Evolutionary conservation across 2,113 vertebrate species (phyloP).

Genomic region (Chlorodrepanis virens): DNA sequence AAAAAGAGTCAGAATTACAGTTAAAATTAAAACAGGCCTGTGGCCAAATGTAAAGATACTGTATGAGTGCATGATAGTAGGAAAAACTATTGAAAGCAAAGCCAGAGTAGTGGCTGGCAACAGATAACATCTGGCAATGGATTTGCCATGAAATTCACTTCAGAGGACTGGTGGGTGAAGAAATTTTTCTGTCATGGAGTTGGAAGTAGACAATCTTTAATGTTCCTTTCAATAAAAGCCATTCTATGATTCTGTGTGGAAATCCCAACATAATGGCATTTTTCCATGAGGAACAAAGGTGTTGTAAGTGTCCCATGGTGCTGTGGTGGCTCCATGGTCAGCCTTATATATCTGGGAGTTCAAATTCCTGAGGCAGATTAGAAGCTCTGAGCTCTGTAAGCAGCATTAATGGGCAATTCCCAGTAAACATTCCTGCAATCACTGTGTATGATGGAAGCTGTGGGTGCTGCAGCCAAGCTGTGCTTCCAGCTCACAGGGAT

Average conservation of each 20-base stretch:
- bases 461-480: background rate
- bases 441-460: background rate
- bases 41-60: background rate
- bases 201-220: background rate
- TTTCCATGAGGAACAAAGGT: background rate
- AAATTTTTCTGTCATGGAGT: background rate
- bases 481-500: background rate
- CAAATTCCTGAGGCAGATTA: conserved; percentile 1
- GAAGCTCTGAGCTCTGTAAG: background rate
- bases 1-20: background rate
- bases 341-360: background rate
- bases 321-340: background rate
- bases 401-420: background rate
- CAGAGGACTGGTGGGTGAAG: background rate
- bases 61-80: background rate
- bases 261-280: background rate
- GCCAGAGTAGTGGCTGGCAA: background rate
- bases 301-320: background rate
- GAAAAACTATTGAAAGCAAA: background rate
- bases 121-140: background rate
- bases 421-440: background rate
- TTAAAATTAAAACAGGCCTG: background rate
- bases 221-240: background rate
- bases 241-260: background rate
- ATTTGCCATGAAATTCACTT: background rate